Evolutionary conservation across 2,888 invertebrate genomes (phyloP), one percentile per base, ranked within the genome.

Genomic region (Nematopogon swammerdamellus): DNA sequence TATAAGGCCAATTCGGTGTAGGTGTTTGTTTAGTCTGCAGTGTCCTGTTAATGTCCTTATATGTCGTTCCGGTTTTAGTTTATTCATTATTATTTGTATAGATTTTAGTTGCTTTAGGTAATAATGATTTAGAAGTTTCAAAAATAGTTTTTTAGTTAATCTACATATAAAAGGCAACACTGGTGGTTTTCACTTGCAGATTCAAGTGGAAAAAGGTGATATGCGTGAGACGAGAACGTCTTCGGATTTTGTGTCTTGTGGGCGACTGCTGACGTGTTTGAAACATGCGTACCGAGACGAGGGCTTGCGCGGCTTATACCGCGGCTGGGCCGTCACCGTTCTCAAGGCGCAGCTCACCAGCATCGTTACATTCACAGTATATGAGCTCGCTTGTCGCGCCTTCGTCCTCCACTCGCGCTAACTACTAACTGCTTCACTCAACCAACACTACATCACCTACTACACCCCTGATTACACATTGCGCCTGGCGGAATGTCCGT

Each of bases 341-440:
- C 63, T 61, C 50, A 77, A 77, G 48, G 65, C 77, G 0, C 73
- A 74, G 43, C 1, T 73, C 1, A 66, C 70, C 1, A 74, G 68
- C 48, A 50, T 77, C 0, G 55, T 69, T 0, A 47, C 50, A 2
- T 77, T 70, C 52, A 72, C 72, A 0, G 60, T 67, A 0, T 77
- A 77, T 49, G 77, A 77, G 53, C 57, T 72, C 0, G 46, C 65
- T 1, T 75, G 75, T n/a, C n/a, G n/a, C n/a, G n/a, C n/a, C 52
- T 64, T 25, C 25, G 25, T 25, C 25, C 5, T 25, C n/a, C n/a
- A n/a, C n/a, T n/a, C n/a, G n/a, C n/a, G n/a, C n/a, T n/a, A n/a
- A n/a, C n/a, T n/a, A n/a, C n/a, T n/a, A n/a, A n/a, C n/a, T n/a
- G n/a, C n/a, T n/a, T n/a, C n/a, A n/a, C n/a, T n/a, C n/a, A n/a